Percentiles rank a stretch among this genome's conserved stretches.
Evolutionary conservation across 2,113 vertebrate species (phyloP).

Genomic region (Noctilio leporinus): DNA sequence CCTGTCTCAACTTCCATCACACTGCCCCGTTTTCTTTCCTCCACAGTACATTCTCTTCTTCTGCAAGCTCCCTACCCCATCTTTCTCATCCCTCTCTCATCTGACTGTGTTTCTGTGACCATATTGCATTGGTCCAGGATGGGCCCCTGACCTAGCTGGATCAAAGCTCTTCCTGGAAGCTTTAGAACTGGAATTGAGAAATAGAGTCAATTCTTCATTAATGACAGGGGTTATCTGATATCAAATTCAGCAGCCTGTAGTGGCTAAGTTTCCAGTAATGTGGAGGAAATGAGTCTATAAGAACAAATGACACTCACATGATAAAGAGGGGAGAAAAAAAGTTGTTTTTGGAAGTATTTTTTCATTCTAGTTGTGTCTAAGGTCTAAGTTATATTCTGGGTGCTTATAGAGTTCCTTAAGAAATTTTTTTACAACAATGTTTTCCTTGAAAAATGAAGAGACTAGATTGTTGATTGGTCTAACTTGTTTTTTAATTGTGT

Average conservation of each 20-base stretch:
- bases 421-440: not conserved
- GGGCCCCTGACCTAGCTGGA: not conserved
- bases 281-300: not conserved
- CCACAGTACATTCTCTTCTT: not conserved
- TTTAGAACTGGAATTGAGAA: conserved; percentile 2
- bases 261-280: not conserved
- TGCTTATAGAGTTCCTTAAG: not conserved
- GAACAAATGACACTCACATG: not conserved
- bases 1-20: not conserved
- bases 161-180: not conserved
- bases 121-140: not conserved
- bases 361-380: not conserved
- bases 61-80: not conserved
- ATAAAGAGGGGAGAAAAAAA: not conserved
- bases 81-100: not conserved
- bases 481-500: not conserved
- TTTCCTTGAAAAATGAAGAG: not conserved
- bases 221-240: not conserved
- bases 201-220: not conserved
- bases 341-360: not conserved
- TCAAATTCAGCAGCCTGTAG: not conserved
- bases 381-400: conserved; percentile 4
- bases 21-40: not conserved
- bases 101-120: not conserved
- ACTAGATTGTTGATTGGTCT: not conserved